phyloP scores from a whole-genome alignment of 2,797 vertebrate species.

The Chelonia mydas region DNA sequence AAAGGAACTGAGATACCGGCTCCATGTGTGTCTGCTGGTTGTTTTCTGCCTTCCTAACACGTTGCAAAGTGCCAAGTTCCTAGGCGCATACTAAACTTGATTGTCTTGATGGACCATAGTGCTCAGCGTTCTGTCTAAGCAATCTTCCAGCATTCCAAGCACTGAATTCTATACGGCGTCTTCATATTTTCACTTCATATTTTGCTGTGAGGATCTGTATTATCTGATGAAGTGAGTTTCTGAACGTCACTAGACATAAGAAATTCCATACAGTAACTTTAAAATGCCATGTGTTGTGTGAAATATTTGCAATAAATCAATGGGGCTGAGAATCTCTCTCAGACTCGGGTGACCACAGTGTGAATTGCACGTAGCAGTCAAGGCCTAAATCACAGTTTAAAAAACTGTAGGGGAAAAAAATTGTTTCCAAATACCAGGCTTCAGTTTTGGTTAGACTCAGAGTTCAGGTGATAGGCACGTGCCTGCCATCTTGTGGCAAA shows the following conservation, averaged over 20 bases:
- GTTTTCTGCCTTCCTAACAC: neutral
- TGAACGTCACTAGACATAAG: neutral
- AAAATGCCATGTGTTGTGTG: neutral
- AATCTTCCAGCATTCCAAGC: neutral
- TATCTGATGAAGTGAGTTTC: neutral
- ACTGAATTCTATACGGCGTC: neutral
- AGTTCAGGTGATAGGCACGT: neutral
- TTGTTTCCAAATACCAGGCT: neutral
- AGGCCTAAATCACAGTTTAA: neutral
- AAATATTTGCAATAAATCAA: neutral
- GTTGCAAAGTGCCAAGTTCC: neutral
- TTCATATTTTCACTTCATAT: neutral
- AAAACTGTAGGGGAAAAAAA: neutral
- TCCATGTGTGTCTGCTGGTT: neutral
- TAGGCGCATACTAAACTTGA: neutral
- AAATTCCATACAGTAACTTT: neutral
- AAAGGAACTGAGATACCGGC: neutral
- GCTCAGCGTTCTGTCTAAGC: neutral
- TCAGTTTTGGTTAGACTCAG: neutral
- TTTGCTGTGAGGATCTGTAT: neutral
- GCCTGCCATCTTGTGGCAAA: conserved; percentile 60
- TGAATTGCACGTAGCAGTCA: neutral
- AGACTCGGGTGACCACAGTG: neutral
- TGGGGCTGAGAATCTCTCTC: neutral
- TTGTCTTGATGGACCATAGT: neutral